Base-by-base conservation (phyloP, 2,113 vertebrate species). In the Setophaga petechia region DNA sequence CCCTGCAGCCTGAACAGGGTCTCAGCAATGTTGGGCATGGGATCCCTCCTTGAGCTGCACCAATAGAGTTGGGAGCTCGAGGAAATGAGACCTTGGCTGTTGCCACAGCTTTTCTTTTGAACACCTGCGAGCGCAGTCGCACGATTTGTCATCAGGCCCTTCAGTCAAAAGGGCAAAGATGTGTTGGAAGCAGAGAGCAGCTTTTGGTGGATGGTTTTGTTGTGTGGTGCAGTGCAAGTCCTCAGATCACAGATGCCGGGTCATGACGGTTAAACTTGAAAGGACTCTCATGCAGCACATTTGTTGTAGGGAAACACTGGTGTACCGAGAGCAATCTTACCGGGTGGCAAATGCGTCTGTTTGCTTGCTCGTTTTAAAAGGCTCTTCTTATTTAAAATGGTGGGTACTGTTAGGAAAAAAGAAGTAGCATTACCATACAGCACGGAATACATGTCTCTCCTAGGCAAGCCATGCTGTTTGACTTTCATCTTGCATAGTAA, bases 1-100 rank as follows among this genome's bases (percentile, higher is more conserved):
- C 20, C 39, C 30, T 2, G 2, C 87, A 77, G 80, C 37, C 58
- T 35, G 20, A 58, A 5, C 0, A 0, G 41, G 20, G 0, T 2
- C 30, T 69, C 0, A 0, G 68, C 1, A 2, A 27, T 37, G 8
- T 2, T 2, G 6, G 62, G 10, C 0, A 0, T 3, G 8, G 74
- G 84, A 65, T 41, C 66, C 81, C 46, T 62, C 33, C 54, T 35
- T 79, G 65, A 77, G 51, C 89, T 54, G 39, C 55, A 24, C 62
- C 89, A 75, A 8, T 2, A 5, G 1, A 3, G 52, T 31, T 5
- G 2, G 20, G 35, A 90, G 79, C 78, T 31, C 2, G 37, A 69
- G 61, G 52, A 87, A 84, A 85, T 37, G 54, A 63, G 67, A 35
- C 54, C 71, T 31, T 33, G 63, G 76, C 86, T 90, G 77, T 75